Conservation (phyloP, 2,113 vertebrate genomes). For the Amblyornis subalaris region DNA sequence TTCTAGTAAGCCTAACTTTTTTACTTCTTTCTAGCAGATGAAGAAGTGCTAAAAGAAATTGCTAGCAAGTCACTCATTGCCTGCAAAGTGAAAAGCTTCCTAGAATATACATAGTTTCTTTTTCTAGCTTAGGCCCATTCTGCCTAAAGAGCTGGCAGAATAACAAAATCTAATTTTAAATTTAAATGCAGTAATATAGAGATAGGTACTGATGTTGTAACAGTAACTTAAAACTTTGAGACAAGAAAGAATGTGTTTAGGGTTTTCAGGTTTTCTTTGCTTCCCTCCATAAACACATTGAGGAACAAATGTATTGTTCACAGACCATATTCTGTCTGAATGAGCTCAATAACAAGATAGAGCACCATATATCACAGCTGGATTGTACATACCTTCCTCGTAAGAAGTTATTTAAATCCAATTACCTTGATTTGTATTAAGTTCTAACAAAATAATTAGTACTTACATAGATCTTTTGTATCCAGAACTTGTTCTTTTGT, state of each 20-base stretch:
- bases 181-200: neutral
- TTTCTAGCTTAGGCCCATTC: neutral
- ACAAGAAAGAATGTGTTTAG: neutral
- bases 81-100: neutral
- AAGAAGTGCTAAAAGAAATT: neutral
- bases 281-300: neutral
- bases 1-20: neutral
- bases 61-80: neutral
- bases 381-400: neutral
- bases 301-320: neutral
- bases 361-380: neutral
- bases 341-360: neutral
- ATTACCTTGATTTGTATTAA: neutral
- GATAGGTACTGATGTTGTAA: neutral
- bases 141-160: neutral
- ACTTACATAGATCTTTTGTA: neutral
- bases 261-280: fast-evolving
- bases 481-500: neutral
- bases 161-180: neutral
- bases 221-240: neutral
- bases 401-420: neutral
- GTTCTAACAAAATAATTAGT: slow-evolving; percentile 11
- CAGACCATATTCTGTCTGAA: neutral
- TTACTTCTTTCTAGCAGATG: neutral
- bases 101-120: neutral